Percentiles rank a stretch among this genome's conserved stretches.
Conservation (phyloP, 2,797 vertebrate genomes). For the Rhinoraja longicauda region DNA sequence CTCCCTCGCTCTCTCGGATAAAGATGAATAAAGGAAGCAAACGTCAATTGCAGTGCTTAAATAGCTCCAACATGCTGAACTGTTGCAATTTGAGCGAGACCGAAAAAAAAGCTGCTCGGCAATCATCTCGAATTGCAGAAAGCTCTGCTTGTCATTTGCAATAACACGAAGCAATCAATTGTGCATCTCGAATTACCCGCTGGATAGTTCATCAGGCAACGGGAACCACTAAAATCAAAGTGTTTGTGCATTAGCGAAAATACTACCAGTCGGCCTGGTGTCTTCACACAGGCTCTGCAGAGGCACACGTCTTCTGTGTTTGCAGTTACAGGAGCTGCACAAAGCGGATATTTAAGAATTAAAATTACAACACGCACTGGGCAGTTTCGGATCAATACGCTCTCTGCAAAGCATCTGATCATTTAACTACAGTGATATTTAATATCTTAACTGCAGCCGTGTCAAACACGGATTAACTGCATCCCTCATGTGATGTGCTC, state of each 20-base stretch:
- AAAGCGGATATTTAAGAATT: slow-evolving; percentile 1
- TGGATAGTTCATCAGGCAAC: slow-evolving; percentile 26
- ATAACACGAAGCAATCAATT: slow-evolving; percentile 29
- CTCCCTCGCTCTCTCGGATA: not conserved
- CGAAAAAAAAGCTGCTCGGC: not conserved
- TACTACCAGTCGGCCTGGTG: slow-evolving; percentile 17
- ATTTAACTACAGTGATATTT: slow-evolving; percentile 13
- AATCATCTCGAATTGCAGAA: slow-evolving; percentile 30
- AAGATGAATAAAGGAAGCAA: not conserved
- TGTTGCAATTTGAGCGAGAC: slow-evolving; percentile 1
- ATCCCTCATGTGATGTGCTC: not conserved
- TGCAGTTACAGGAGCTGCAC: slow-evolving; percentile 26
- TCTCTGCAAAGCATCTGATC: slow-evolving; percentile 35
- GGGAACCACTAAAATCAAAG: slow-evolving; percentile 29
- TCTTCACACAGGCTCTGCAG: not conserved
- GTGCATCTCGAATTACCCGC: slow-evolving; percentile 20
- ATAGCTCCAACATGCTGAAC: slow-evolving; percentile 21
- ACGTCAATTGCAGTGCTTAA: slow-evolving; percentile 11
- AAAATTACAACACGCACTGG: slow-evolving; percentile 23
- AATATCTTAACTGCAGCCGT: slow-evolving; percentile 6
- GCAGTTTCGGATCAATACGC: slow-evolving; percentile 13
- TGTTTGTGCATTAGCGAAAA: slow-evolving; percentile 30
- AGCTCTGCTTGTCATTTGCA: slow-evolving; percentile 26
- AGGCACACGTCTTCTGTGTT: slow-evolving; percentile 7
- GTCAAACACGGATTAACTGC: slow-evolving; percentile 29